phyloP scores from a whole-genome alignment of 2,888 invertebrate genomes.

The Girardia tigrina region DNA sequence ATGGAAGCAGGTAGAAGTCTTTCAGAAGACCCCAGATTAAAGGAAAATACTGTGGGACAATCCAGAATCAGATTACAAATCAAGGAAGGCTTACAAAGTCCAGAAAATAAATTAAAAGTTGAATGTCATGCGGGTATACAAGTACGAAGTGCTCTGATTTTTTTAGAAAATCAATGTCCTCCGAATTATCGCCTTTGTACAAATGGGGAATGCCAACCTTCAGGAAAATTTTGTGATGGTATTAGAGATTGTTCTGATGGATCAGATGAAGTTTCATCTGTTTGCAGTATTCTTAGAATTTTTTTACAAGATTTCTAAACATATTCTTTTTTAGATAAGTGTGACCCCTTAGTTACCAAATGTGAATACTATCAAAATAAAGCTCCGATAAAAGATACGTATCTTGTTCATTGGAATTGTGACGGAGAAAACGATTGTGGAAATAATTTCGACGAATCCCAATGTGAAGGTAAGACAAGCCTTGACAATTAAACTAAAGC shows the following conservation, averaged over 20 bases:
- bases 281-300: neutral
- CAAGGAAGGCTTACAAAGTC: neutral
- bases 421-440: constrained; percentile 29
- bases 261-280: neutral
- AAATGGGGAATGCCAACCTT: constrained; percentile 6
- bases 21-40: neutral
- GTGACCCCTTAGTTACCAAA: constrained; percentile 24
- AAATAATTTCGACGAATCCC: constrained; percentile 20
- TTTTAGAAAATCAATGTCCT: constrained; percentile 13
- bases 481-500: neutral
- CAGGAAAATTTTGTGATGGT: constrained; percentile 15
- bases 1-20: neutral
- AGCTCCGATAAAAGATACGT: neutral
- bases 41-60: neutral
- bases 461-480: neutral
- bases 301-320: neutral
- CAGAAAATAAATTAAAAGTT: neutral
- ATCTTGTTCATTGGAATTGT: constrained; percentile 21
- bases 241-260: neutral
- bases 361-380: neutral
- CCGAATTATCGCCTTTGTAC: neutral
- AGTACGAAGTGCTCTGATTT: neutral
- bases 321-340: neutral
- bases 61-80: constrained; percentile 1
- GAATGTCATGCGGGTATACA: constrained; percentile 3